Base-by-base conservation (phyloP, 2,113 vertebrate species). In the Origma solitaria region DNA sequence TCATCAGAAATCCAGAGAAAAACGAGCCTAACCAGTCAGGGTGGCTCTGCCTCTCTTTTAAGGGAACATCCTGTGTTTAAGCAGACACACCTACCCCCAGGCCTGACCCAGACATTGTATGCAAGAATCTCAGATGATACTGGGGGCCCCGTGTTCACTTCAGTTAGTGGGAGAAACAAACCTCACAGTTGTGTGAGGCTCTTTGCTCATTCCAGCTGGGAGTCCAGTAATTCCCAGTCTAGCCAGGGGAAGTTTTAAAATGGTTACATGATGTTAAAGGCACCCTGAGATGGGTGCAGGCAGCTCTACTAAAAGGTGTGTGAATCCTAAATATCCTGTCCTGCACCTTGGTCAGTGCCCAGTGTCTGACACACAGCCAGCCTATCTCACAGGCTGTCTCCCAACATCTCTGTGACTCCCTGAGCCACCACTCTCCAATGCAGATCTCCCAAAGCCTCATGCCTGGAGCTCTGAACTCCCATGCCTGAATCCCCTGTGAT, bases 1-100 rank as follows among this genome's bases (percentile, higher is more conserved):
- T 96, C 97, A 96, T 98, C 97, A 98, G 92, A 49, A 89, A 96
- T 94, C 95, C 95, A 94, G 88, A 90, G 78, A 77, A 93, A 96
- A 94, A 79, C 72, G 2, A 96, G 87, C 69, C 27, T 70, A 95
- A 83, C 90, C 54, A 92, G 96, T 87, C 58, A 69, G 79, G 88
- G 83, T 87, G 82, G 58, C 75, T 92, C 78, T 86, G 78, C 73
- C 64, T 87, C n/a, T 64, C 71, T 82, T 84, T 83, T 82, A 57
- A 64, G 49, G 62, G 78, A 56, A 80, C 60, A 42, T 82, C 45
- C 42, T 47, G n/a, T 33, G 24, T 85, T 86, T 78, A 49, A 58
- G 82, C 64, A 66, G 86, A 49, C 90, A 94, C 82, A 88, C 76
- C 90, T 94, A 88, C 64, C 77, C 62, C 56, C 68, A 62, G 82